These are phyloP conservation scores for Hafferia zeledoni DNA, from an alignment of 2,797 vertebrate genomes.

Conservation along the genomic window DNA sequence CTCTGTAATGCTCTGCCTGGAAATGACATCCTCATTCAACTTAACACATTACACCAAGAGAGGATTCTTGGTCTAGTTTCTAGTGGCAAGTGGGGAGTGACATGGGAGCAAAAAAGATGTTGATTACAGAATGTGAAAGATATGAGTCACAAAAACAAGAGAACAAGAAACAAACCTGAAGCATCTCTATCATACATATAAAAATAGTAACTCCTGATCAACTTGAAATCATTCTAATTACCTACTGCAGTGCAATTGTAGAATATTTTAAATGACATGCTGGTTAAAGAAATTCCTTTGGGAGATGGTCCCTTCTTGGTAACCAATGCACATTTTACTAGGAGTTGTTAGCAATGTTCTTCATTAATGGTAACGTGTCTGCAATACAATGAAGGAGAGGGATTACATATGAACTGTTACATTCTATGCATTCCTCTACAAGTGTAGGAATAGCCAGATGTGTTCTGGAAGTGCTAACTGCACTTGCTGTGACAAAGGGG, in stretches of 20 bases:
- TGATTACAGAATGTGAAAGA: background rate
- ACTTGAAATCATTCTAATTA: background rate
- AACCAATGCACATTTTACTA: background rate
- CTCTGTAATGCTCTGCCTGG: background rate
- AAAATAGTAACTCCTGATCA: background rate
- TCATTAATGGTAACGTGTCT: background rate
- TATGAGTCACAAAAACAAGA: background rate
- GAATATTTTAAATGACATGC: background rate
- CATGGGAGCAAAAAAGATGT: background rate
- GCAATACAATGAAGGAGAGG: background rate
- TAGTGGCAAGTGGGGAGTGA: background rate
- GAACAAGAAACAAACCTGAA: background rate
- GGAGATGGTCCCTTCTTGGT: background rate
- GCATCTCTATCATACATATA: background rate
- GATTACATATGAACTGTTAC: background rate
- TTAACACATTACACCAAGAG: background rate
- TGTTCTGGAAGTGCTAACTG: background rate
- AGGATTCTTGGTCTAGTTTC: background rate
- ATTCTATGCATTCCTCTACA: background rate
- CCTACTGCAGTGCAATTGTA: background rate
- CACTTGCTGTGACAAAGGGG: background rate
- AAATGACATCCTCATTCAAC: background rate
- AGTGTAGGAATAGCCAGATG: background rate
- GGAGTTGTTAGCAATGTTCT: background rate
- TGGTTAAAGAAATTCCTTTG: background rate